phyloP scores from a whole-genome alignment of 1,140 invertebrate genomes.

The Agrypnia vestita region DNA sequence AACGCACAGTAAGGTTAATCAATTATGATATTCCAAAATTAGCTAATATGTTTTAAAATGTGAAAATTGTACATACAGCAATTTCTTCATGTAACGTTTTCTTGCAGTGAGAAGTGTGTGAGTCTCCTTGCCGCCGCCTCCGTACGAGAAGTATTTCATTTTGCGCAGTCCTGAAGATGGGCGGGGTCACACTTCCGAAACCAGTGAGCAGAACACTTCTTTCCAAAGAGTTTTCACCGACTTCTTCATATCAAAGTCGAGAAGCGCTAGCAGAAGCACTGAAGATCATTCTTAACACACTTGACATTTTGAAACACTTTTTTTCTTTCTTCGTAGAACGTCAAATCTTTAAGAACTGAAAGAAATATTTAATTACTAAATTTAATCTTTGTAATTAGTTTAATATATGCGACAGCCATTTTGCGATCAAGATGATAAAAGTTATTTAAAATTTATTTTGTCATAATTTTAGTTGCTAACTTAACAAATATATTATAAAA shows the following conservation, averaged over 20 bases:
- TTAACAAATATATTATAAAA: too few species aligned
- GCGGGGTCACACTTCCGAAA: constrained; percentile 16
- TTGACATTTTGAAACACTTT: background rate
- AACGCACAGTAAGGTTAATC: too few species aligned
- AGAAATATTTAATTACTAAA: too few species aligned
- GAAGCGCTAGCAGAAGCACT: background rate
- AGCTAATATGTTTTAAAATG: background rate
- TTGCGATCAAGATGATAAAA: too few species aligned
- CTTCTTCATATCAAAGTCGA: constrained; percentile 29
- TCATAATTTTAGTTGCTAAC: too few species aligned
- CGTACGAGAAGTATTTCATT: constrained; percentile 72
- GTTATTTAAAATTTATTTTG: too few species aligned
- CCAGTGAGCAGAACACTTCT: constrained; percentile 24
- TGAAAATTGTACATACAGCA: constrained; percentile 68
- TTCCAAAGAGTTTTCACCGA: constrained; percentile 20
- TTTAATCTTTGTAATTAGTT: too few species aligned
- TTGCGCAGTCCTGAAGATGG: constrained; percentile 61
- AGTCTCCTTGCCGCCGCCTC: constrained; percentile 69
- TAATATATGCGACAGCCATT: too few species aligned
- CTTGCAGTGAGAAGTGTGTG: constrained; percentile 70
- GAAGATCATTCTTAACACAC: background rate
- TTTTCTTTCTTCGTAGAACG: too few species aligned
- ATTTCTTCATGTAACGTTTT: constrained; percentile 73
- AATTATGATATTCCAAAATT: too few species aligned
- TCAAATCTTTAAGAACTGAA: too few species aligned